Base-by-base conservation (phyloP, 2,113 vertebrate genomes). In the Heloderma charlesbogerti region DNA sequence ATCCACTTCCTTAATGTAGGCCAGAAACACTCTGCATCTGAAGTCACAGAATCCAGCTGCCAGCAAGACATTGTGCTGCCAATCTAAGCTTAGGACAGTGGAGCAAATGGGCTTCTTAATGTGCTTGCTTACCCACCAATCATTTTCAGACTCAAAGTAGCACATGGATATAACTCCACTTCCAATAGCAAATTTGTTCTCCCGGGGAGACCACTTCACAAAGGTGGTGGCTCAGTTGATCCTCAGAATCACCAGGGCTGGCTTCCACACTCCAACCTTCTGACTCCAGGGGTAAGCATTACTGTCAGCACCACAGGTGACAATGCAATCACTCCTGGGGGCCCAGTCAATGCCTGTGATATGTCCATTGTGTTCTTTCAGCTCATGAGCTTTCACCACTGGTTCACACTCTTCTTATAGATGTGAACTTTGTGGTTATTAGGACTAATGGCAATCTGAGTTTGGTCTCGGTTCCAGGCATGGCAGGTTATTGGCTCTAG, bases 91-190 rank as follows among this genome's bases (percentile, higher is more conserved):
- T 83, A 99, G 98, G 94, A 99, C 98, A 20, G 99, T 99, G 91
- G 99, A 99, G 92, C 99, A 99, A 94, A 99, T 98, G 0, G 99
- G 99, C 93, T 99, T 99, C 93, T 99, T 99, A 95, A 99, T 99
- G 96, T 99, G 99, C 96, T 99, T 99, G 97, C 99, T 99, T 88
- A 99, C 99, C 99, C 99, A 99, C 99, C 99, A 99, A 96, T 99
- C 99, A 67, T 99, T 99, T 97, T 99, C 99, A 91, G 99, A 99
- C 94, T 99, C 99, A 79, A 99, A 99, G 97, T 99, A 99, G 97
- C 99, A 99, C 91, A 99, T 99, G 0, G 99, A 99, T 96, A 99
- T 99, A 95, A 99, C 99, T 51, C 99, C 99, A 3, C 99, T 99
- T 86, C 99, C 99, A 80, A 99, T 99, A 1, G 99, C 99, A 95